phyloP scores from a whole-genome alignment of 2,888 invertebrate genomes.

The Himalopsyche kuldschensis region DNA sequence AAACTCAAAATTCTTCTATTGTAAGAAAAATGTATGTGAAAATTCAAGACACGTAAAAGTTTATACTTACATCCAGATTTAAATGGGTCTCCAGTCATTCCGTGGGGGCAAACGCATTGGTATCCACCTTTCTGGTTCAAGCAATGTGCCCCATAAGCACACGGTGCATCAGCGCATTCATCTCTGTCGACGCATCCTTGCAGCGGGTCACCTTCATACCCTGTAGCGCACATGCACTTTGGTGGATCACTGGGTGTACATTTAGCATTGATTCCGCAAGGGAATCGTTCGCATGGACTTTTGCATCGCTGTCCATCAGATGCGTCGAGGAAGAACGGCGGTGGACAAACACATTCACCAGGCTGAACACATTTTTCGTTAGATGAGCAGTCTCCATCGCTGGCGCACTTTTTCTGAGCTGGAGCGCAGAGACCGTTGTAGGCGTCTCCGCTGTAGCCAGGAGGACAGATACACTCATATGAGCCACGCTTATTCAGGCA shows the following conservation, averaged over 20 bases:
- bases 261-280: slow-evolving; percentile 87
- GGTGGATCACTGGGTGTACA: slow-evolving; percentile 89
- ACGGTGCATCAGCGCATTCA: slow-evolving; percentile 82
- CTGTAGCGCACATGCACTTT: slow-evolving; percentile 83
- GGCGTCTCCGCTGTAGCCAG: slow-evolving; percentile 79
- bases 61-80: slow-evolving; percentile 73
- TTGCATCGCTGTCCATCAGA: slow-evolving; percentile 84
- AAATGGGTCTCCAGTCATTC: slow-evolving; percentile 83
- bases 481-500: slow-evolving; percentile 80
- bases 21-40: neutral
- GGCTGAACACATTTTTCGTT: slow-evolving; percentile 92
- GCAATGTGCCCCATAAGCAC: slow-evolving; percentile 86
- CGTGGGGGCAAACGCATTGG: slow-evolving; percentile 82
- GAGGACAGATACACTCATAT: slow-evolving; percentile 78
- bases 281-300: slow-evolving; percentile 88
- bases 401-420: slow-evolving; percentile 79
- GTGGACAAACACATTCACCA: slow-evolving; percentile 88
- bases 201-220: slow-evolving; percentile 84
- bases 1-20: neutral
- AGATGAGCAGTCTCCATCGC: slow-evolving; percentile 78
- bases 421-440: slow-evolving; percentile 81
- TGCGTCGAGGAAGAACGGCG: slow-evolving; percentile 85
- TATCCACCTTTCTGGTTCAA: slow-evolving; percentile 84
- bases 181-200: slow-evolving; percentile 84
- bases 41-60: neutral